These are phyloP conservation scores for Thereva unica DNA, from an alignment of 2,888 invertebrate species.

Conservation along the genomic window DNA sequence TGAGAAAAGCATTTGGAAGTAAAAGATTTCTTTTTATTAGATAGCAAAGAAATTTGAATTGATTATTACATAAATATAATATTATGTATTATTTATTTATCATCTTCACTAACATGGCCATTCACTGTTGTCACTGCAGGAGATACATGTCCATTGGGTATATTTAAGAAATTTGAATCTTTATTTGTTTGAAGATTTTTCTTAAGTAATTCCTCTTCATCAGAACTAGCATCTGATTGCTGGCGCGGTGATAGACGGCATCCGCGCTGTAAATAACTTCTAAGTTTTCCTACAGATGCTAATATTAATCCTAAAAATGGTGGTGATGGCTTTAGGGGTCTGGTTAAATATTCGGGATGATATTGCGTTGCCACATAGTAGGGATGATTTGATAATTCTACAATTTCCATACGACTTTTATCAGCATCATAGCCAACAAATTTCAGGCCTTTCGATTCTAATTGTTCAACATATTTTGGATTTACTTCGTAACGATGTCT, in stretches of 20 bases:
- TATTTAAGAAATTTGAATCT: constrained; percentile 5
- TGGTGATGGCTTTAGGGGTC: constrained; percentile 90
- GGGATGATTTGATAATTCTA: constrained; percentile 83
- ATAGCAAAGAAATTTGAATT: constrained; percentile 1
- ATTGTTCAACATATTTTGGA: constrained; percentile 75
- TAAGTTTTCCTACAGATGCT: constrained; percentile 82
- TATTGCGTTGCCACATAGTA: constrained; percentile 96
- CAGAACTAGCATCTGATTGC: constrained; percentile 75
- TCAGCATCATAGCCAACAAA: constrained; percentile 88
- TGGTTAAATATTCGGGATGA: constrained; percentile 95
- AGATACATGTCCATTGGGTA: constrained; percentile 9
- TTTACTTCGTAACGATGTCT: constrained; percentile 98
- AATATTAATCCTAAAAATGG: constrained; percentile 94
- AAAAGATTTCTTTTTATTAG: neutral
- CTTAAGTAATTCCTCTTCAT: constrained; percentile 51
- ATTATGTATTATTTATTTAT: neutral
- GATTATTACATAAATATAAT: neutral
- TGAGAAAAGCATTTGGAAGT: no score
- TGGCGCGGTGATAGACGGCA: constrained; percentile 76
- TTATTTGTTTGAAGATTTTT: constrained; percentile 37
- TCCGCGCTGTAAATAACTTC: constrained; percentile 71
- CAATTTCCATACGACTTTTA: constrained; percentile 92
- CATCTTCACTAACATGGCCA: constrained; percentile 37
- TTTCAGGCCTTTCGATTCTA: constrained; percentile 81
- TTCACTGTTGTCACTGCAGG: constrained; percentile 8